Conservation (phyloP, 2,113 vertebrate genomes). For the Cygnus buccinator region DNA sequence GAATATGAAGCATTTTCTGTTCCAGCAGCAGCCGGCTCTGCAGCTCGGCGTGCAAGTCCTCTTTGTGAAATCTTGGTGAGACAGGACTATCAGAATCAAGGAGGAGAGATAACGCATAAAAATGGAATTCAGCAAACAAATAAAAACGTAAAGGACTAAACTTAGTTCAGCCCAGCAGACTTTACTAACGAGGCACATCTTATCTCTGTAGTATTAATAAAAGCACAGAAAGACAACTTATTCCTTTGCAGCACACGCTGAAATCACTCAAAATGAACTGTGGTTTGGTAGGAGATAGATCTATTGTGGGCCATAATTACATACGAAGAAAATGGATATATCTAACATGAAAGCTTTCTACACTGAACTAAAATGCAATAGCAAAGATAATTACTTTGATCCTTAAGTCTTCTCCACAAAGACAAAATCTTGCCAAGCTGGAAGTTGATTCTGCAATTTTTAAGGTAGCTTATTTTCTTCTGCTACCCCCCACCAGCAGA, state of each 20-base stretch:
- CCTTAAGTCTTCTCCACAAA: background rate
- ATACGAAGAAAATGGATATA: background rate
- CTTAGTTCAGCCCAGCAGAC: background rate
- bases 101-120: background rate
- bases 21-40: background rate
- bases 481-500: background rate
- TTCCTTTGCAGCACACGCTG: background rate
- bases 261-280: conserved; percentile 22
- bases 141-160: background rate
- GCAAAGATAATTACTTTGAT: background rate
- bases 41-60: background rate
- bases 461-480: background rate
- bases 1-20: background rate
- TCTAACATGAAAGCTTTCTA: background rate
- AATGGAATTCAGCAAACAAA: background rate
- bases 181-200: background rate
- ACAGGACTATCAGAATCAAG: background rate
- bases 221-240: background rate
- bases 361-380: background rate
- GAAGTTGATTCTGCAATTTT: background rate
- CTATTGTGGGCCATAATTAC: background rate
- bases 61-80: background rate
- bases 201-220: background rate
- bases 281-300: background rate
- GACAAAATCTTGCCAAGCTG: background rate